phyloP scores from a whole-genome alignment of 2,113 vertebrate genomes.

The Anhinga rufa region DNA sequence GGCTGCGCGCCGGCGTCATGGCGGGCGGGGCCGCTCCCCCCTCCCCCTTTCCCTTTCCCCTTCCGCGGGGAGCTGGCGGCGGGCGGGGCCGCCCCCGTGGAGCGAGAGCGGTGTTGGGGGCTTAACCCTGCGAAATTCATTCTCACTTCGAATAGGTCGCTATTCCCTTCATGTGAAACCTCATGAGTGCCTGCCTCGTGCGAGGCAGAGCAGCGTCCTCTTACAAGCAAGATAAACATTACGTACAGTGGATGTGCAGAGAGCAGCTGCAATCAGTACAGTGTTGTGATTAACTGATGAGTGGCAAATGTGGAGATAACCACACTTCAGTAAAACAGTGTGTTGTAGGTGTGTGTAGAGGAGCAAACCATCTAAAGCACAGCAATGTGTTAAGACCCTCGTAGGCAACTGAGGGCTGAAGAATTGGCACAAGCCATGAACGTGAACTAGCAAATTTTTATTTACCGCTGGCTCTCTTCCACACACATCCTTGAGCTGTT shows the following conservation, averaged over 20 bases:
- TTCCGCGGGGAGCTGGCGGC: neutral
- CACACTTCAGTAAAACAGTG: rapidly evolving
- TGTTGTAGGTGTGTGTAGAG: rapidly evolving
- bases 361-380: rapidly evolving
- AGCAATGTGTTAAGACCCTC: rapidly evolving
- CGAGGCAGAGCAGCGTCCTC: too few species aligned
- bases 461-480: neutral
- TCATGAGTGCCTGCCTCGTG: too few species aligned
- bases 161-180: neutral
- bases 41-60: too few species aligned
- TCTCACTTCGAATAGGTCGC: neutral
- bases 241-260: rapidly evolving
- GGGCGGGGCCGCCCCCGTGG: rapidly evolving
- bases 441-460: neutral
- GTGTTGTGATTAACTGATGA: neutral
- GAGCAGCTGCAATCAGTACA: too few species aligned
- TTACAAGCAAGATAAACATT: too few species aligned
- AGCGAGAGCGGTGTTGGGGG: rapidly evolving
- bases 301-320: too few species aligned
- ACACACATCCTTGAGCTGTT: neutral
- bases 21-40: neutral
- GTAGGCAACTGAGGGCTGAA: neutral
- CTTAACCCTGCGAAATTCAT: too few species aligned
- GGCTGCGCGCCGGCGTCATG: too few species aligned
- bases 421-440: neutral